Evolutionary conservation across 1,140 invertebrate species (phyloP), one percentile per base, ranked within the genome.

Genomic region (Trichoplusia ni): DNA sequence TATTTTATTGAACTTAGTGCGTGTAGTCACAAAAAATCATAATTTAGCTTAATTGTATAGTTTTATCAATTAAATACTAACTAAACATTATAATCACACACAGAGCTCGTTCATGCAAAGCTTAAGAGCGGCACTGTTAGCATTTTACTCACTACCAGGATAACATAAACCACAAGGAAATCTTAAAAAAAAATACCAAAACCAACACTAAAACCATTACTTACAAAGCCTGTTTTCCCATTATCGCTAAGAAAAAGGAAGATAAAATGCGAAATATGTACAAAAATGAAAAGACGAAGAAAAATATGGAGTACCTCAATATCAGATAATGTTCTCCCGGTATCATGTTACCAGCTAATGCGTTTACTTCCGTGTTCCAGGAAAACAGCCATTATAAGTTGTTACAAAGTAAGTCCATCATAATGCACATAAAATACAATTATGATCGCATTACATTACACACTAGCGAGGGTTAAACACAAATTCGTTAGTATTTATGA

Each of bases 391-490:
- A 42, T 42, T 58, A 21, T 44, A 40, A 54, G 35, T n/a, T n/a
- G n/a, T n/a, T n/a, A n/a, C n/a, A n/a, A 35, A 38, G 51, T 54
- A 38, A 25, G 21, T 19, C 47, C 16, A 16, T 54, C 37, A 54
- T 54, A 54, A 54, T 38, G 51, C 33, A 38, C 33, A 54, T 54
- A 54, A 54, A 54, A 54, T 19, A 54, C 31, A 33, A 13, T 35
- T 25, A 54, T 13, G 51, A 54, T 25, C 47, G 14, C 27, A 33
- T 51, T 51, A 51, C 47, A 23, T n/a, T n/a, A n/a, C 13, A 23
- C 19, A 42, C 14, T 33, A 35, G 38, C 21, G 25, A 8, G 13
- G 33, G 51, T 54, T 54, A 54, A 35, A 27, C 11, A 19, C 6
- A 38, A 54, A 54, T 25, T 11, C 27, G n/a, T n/a, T n/a, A n/a